Evolutionary conservation across 2,888 invertebrate species (phyloP).

Genomic region (Sarcophaga subvicina): DNA sequence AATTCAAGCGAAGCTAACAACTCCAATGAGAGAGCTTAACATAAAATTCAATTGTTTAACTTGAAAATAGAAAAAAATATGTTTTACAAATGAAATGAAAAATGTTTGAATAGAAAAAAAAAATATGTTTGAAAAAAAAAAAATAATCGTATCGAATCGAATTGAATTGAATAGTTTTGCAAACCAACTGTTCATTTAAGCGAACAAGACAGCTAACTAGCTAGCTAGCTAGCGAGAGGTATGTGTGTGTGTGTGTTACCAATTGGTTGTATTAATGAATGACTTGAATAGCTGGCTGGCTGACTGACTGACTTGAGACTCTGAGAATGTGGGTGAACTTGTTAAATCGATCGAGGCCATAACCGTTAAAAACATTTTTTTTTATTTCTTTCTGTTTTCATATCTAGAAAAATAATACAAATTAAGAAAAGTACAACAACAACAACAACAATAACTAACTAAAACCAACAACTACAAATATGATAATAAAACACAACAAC

Average conservation of each 20-base stretch:
- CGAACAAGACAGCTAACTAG: not conserved
- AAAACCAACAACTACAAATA: constrained; percentile 42
- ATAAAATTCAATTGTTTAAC: constrained; percentile 52
- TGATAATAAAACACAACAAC: constrained; percentile 50
- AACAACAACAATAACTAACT: constrained; percentile 38
- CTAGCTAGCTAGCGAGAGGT: not conserved
- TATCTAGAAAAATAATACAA: constrained; percentile 50
- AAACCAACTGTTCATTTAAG: constrained; percentile 42
- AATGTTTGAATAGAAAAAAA: constrained; percentile 8
- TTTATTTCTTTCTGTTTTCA: constrained; percentile 14
- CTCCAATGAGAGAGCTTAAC: constrained; percentile 15
- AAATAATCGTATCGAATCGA: not conserved
- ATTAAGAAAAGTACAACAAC: constrained; percentile 46
- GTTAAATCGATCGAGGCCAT: constrained; percentile 72
- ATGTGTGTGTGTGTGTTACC: not conserved
- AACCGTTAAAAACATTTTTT: constrained; percentile 64
- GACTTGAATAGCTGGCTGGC: not conserved
- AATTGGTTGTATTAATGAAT: constrained; percentile 15
- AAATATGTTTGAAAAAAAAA: constrained; percentile 3
- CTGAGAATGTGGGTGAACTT: constrained; percentile 72
- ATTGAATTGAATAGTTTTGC: not conserved
- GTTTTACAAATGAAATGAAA: constrained; percentile 51
- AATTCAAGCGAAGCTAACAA: constrained; percentile 40
- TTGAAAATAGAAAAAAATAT: constrained; percentile 36
- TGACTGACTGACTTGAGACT: constrained; percentile 26